Percentiles rank a stretch among this genome's conserved stretches.
Conservation (phyloP, 92 coral and sea anemone species). For the Epizoanthus scotinus region DNA sequence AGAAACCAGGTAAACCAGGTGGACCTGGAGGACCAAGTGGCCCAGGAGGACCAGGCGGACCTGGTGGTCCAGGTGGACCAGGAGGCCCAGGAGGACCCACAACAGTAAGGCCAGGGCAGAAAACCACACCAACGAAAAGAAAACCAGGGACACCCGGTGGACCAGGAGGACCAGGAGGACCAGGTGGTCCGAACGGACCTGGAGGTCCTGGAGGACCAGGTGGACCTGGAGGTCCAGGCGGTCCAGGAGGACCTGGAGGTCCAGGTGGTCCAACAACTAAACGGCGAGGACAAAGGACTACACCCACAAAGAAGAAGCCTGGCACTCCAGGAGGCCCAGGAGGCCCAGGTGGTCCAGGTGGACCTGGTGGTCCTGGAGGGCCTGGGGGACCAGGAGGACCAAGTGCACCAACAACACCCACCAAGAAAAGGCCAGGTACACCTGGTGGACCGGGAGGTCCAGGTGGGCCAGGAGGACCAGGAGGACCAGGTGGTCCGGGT, state of each 20-base stretch:
- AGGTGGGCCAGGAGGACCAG: constrained; percentile 77
- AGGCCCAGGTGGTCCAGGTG: constrained; percentile 81
- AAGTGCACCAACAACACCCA: constrained; percentile 20
- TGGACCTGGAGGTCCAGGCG: constrained; percentile 79
- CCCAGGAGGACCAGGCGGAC: constrained; percentile 76
- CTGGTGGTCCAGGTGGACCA: constrained; percentile 28
- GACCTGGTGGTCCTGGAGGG: constrained; percentile 86
- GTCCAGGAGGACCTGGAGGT: constrained; percentile 79
- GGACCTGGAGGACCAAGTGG: no score
- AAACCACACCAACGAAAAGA: constrained; percentile 4
- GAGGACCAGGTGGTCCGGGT: constrained; percentile 80
- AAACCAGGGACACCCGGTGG: constrained; percentile 77
- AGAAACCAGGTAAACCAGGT: constrained; percentile 67
- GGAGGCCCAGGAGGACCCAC: constrained; percentile 45
- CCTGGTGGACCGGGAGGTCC: constrained; percentile 65
- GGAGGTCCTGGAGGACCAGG: constrained; percentile 76
- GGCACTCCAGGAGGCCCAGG: constrained; percentile 80
- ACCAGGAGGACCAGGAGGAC: constrained; percentile 78
- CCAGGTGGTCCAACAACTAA: constrained; percentile 53
- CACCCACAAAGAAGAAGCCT: constrained; percentile 27
- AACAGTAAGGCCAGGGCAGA: constrained; percentile 27
- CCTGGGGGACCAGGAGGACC: constrained; percentile 82
- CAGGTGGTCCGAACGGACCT: constrained; percentile 65
- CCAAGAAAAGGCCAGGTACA: constrained; percentile 36
- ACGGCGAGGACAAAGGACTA: constrained; percentile 41